Evolutionary conservation across 35 echinoderm and acorn worm species (phyloP), one percentile per base, ranked within the genome.

Genomic region (Chiridota heheva): DNA sequence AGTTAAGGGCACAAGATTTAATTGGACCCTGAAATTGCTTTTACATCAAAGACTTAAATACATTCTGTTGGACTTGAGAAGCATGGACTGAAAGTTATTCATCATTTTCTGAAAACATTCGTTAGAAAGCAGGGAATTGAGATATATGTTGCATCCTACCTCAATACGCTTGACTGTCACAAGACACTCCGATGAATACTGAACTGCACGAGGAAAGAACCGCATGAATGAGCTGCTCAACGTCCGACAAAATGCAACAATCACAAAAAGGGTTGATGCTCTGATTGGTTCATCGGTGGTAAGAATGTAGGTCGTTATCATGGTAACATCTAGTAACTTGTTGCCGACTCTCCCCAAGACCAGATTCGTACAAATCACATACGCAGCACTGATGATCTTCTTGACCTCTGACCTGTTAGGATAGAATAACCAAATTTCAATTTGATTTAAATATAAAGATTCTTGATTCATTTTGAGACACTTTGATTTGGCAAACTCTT

Each of bases 131-230:
- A n/a, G n/a, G n/a, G n/a, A n/a, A n/a, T n/a, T n/a, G n/a, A n/a
- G n/a, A n/a, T n/a, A n/a, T n/a, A n/a, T n/a, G n/a, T n/a, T n/a
- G n/a, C n/a, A n/a, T n/a, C 41, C 40, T 70, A 93, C 90, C 90
- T 93, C 86, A 51, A 88, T 76, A 25, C 90, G 43, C 16, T 75
- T 58, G 39, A 87, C 31, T 12, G 84, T 66, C 35, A 93, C 84
- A 12, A 62, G 61, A 31, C 76, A 64, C 58, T 93, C 90, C 13
- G 84, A 74, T 17, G 41, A 32, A 13, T 82, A 44, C 34, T 93
- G 90, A 47, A 93, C 56, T 18, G 84, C 90, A 15, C 70, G 60
- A 7, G 79, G 77, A 12, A 93, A 77, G 22, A 70, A 70, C 36
- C 85, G 36, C 48, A 87, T 58, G 24, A 93, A 79, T 6, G 90